A percentile compares a stretch with the other conserved stretches of the same genome.
phyloP scores from a whole-genome alignment of 1,140 invertebrate genomes.

The Leptonema lineaticorne region DNA sequence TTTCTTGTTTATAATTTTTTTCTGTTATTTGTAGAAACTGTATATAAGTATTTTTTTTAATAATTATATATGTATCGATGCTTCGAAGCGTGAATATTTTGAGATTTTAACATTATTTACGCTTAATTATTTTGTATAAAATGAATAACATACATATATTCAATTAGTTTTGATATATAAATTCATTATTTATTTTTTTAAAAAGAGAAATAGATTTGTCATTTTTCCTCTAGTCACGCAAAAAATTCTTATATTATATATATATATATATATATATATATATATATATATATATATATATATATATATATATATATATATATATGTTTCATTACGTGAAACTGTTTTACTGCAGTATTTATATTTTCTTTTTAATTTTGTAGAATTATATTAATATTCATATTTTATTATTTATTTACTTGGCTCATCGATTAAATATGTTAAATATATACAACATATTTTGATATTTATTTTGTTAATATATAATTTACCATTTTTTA shows the following conservation, averaged over 20 bases:
- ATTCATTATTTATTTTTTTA: neutral
- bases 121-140: neutral
- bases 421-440: no score
- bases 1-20: no score
- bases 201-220: neutral
- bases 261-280: neutral
- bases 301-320: constrained; percentile 5
- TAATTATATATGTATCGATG: neutral
- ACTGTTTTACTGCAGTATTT: neutral
- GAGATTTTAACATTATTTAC: neutral
- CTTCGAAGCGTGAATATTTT: neutral
- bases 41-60: neutral
- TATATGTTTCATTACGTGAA: neutral
- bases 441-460: no score
- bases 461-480: no score
- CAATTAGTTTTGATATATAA: neutral
- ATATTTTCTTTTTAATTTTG: neutral
- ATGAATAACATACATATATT: neutral
- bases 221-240: constrained; percentile 13
- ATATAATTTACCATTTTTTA: no score
- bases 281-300: neutral
- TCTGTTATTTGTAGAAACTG: neutral
- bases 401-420: neutral
- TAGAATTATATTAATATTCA: neutral
- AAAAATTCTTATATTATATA: neutral